Base-by-base conservation (phyloP, 2,113 vertebrate species). In the Odocoileus hemionus region DNA sequence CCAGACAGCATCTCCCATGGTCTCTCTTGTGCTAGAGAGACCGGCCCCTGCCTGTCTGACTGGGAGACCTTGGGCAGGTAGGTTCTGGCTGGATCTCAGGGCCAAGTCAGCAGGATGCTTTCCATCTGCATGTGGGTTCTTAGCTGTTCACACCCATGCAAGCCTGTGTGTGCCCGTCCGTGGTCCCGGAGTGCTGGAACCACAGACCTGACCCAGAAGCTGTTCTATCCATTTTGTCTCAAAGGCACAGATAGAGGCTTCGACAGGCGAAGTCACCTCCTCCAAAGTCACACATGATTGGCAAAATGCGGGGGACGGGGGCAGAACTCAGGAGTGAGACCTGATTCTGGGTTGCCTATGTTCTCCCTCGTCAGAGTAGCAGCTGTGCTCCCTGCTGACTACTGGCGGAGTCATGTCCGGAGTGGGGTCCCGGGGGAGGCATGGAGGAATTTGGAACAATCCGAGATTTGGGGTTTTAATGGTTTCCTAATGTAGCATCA, bases 381-480 rank as follows among this genome's bases (percentile, higher is more conserved):
- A 2, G 21, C 84, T 23, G 17, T n/a, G 55, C 80, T 97, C 58
- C 15, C 23, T 70, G 86, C 96, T 97, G 97, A 97, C 95, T 96
- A 64, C 57, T 9, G 7, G 57, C 7, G 26, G 74, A 95, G 89
- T 97, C 94, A 95, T 61, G 96, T 97, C 97, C 25, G 8, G 92
- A 97, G 76, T 90, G 15, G 17, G 58, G 89, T 86, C 96, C 95
- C 61, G 1, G 79, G 93, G 93, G 96, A 97, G 85, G 58, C 61
- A 43, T 4, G 50, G 83, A 92, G 74, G 94, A 96, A 97, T 97
- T 89, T 95, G 95, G 89, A 97, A 86, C 58, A n/a, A 85, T 96
- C 43, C 2, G n/a, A 80, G 92, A 95, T 96, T 84, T 84, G 64
- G 90, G 84, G 78, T 92, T 92, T 86, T 4, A 6, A 36, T 23